phyloP scores from a whole-genome alignment of 2,113 vertebrate species.

The Amphilophus citrinellus region DNA sequence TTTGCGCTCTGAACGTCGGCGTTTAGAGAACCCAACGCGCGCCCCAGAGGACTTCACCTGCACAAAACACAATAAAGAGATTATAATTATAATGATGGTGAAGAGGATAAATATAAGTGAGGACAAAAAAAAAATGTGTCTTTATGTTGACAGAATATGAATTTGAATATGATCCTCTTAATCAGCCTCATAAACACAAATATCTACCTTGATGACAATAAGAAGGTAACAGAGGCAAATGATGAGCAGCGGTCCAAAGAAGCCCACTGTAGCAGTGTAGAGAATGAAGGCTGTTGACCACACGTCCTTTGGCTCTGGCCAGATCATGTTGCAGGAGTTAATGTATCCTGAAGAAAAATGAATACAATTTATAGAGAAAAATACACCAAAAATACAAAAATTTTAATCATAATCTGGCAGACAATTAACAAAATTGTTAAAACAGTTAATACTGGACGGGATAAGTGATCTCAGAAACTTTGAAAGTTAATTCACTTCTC shows the following conservation, averaged over 20 bases:
- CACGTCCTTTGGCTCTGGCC: conserved; percentile 89
- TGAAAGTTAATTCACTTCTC: neutral
- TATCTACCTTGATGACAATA: conserved; percentile 85
- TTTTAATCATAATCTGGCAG: neutral
- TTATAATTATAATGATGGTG: neutral
- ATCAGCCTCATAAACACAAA: neutral
- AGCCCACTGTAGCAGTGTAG: conserved; percentile 91
- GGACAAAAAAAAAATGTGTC: neutral
- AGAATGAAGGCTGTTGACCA: conserved; percentile 92
- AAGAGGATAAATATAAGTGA: too few relatives aligned
- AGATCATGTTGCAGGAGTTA: conserved; percentile 93
- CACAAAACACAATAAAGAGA: neutral
- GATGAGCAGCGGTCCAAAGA: conserved; percentile 91
- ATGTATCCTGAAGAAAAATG: conserved; percentile 77
- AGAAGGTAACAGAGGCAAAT: conserved; percentile 95
- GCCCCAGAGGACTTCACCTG: conserved; percentile 88
- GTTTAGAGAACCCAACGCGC: conserved; percentile 86
- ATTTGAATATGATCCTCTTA: too few relatives aligned
- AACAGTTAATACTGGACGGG: neutral
- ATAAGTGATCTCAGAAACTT: neutral
- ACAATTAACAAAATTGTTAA: neutral
- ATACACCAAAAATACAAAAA: neutral
- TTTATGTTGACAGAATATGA: too few relatives aligned
- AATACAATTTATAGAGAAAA: neutral
- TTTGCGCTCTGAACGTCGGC: conserved; percentile 89